Evolutionary conservation across 2,113 vertebrate genomes (phyloP).

Genomic region (Rynchops niger): DNA sequence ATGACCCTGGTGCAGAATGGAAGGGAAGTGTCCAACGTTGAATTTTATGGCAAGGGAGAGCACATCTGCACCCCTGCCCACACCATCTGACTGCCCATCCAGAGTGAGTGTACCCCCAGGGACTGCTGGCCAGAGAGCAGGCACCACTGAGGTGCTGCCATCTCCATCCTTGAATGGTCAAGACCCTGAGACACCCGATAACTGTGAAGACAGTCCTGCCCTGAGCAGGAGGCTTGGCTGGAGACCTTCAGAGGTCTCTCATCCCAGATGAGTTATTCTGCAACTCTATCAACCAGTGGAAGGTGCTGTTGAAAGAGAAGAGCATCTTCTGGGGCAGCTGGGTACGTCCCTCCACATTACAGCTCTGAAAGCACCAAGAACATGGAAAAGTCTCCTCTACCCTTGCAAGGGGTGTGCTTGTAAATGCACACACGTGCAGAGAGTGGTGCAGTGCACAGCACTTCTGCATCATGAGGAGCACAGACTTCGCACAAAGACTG

Average conservation of each 20-base stretch:
- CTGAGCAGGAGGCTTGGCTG: not conserved
- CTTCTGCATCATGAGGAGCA: accelerated
- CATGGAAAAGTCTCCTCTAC: not conserved
- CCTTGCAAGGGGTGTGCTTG: not conserved
- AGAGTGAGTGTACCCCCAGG: not conserved
- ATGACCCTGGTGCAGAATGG: accelerated
- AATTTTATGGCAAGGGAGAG: not conserved
- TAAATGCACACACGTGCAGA: not conserved
- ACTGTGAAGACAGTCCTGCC: not conserved
- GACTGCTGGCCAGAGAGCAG: not conserved
- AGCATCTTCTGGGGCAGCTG: not conserved
- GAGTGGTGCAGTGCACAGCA: not conserved
- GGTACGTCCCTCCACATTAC: not conserved
- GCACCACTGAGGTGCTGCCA: not conserved
- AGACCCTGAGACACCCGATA: not conserved
- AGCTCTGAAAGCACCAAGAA: not conserved
- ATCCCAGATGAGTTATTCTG: not conserved
- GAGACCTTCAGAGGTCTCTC: not conserved
- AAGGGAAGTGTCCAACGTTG: not conserved
- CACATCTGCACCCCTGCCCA: not conserved
- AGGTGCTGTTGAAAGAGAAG: not conserved
- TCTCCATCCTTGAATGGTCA: not conserved
- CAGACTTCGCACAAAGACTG: not conserved
- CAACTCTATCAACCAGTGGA: not conserved
- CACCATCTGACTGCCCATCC: accelerated